phyloP scores from a whole-genome alignment of 2,113 vertebrate genomes.

The Sterna hirundo region DNA sequence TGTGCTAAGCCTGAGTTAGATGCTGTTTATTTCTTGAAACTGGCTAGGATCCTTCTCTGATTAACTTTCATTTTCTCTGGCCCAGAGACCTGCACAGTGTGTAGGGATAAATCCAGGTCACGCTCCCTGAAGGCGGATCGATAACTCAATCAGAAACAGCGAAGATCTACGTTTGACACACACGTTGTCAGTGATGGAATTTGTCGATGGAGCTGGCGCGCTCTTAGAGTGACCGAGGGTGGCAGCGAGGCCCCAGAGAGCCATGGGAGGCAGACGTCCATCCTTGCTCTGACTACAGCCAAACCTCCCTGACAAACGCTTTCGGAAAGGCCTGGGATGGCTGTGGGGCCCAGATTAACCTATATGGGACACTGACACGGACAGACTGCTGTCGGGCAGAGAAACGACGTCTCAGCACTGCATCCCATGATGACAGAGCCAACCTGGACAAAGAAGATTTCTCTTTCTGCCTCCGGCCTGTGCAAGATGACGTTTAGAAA shows the following conservation, averaged over 20 bases:
- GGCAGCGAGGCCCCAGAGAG: background rate
- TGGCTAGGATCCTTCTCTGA: background rate
- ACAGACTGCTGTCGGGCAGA: background rate
- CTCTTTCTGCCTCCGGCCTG: background rate
- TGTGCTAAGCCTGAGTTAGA: background rate
- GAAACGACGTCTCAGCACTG: background rate
- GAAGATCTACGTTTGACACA: background rate
- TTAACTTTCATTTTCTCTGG: constrained; percentile 31
- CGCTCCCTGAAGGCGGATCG: background rate
- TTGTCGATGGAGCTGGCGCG: background rate
- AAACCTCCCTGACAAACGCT: background rate
- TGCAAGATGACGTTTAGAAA: background rate
- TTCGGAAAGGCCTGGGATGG: background rate
- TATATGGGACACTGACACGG: background rate
- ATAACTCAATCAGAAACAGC: constrained; percentile 35
- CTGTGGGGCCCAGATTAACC: background rate
- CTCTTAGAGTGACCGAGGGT: background rate
- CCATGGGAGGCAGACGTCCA: background rate
- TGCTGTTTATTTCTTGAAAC: background rate
- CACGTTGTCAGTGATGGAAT: background rate
- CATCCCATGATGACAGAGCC: background rate
- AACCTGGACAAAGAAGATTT: background rate
- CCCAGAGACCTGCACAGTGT: background rate
- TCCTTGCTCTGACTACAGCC: background rate
- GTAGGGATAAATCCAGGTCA: constrained; percentile 20